Base-by-base conservation (phyloP, 2,797 vertebrate genomes). In the Acipenser oxyrinchus region DNA sequence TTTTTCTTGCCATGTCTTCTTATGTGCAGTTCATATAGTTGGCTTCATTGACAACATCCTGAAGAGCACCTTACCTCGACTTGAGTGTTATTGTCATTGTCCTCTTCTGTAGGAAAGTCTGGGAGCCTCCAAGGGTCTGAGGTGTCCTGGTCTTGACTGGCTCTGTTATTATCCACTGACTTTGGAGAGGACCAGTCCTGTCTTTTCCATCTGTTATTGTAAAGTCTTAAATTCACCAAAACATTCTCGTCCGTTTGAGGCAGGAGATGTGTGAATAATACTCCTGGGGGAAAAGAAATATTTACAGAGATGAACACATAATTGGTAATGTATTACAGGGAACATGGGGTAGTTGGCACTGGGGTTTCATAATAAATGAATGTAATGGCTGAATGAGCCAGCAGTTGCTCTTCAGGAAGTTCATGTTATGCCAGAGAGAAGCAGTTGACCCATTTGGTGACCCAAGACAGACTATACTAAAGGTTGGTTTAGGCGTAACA, bases 131-230 rank as follows among this genome's bases (percentile, higher is more conserved):
- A 89, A 0, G 88, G 80, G 62, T 94, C 91, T 3, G 83, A 74
- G 1, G 81, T 79, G 53, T 91, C 93, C 60, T 87, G 88, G 8
- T 84, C 87, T 73, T 86, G 88, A 71, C 94, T 96, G 59, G 96
- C 94, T 80, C 95, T 85, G 85, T 99, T 99, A 12, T 90, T 95
- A 79, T 94, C 91, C 5, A 94, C 89, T 8, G 91, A 88, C 15
- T 86, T 89, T 53, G 91, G 83, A n/a, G 83, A 75, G 10, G 81
- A 76, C 55, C 93, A 84, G 0, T 71, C 75, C 80, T 92, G 91
- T 70, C 95, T 90, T 79, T 86, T 95, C 94, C 92, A 95, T 74
- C 95, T 86, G 77, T 90, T 89, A 63, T 84, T 88, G 82, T 83
- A 88, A 1, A 84, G 74, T 65, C 79, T 82, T 53, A 89, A 79